Evolutionary conservation across 2,888 invertebrate species (phyloP), one percentile per base, ranked within the genome.

Genomic region (Ceriagrion tenellum): DNA sequence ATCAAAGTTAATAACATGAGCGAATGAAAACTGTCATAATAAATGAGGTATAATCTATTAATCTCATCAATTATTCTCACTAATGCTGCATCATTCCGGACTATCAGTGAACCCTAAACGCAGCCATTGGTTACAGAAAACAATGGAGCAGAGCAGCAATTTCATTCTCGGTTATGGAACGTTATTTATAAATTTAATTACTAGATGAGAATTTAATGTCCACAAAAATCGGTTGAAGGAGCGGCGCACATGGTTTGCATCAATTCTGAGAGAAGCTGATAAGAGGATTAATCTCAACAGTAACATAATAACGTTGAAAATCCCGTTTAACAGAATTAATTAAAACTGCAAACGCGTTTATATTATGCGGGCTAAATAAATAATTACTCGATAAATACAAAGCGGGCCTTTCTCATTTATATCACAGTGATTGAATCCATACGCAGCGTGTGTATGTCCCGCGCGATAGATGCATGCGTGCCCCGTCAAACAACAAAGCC

Each of bases 281-380:
- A 81, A 81, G 81, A 81, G 81, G 81, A 81, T 81, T 81, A 81
- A 81, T 81, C 81, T 81, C 30, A 35, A 35, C 81, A 81, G 81
- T 35, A 81, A 35, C 81, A 81, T 81, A 81, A 81, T 81, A 81
- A 81, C 30, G 35, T 81, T 81, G 81, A 81, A 35, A 30, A 81
- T 35, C 81, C 16, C 81, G n/a, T 81, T 81, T 35, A 81, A 35
- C 81, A 81, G 81, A 35, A 81, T 81, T 81, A 81, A 81, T 81
- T 81, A 35, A 81, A 81, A 81, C 35, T 35, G 16, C 35, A 81
- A 30, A 81, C 30, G 81, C 35, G 18, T 16, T 12, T 18, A 81
- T 35, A 35, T 81, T 35, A 81, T 35, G 81, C n/a, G 13, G 18
- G 35, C 16, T 81, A 81, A 81, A 81, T 81, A 81, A 81, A 81